Conservation (phyloP, 2,113 vertebrate species). For the Ivindomyrus marchei region DNA sequence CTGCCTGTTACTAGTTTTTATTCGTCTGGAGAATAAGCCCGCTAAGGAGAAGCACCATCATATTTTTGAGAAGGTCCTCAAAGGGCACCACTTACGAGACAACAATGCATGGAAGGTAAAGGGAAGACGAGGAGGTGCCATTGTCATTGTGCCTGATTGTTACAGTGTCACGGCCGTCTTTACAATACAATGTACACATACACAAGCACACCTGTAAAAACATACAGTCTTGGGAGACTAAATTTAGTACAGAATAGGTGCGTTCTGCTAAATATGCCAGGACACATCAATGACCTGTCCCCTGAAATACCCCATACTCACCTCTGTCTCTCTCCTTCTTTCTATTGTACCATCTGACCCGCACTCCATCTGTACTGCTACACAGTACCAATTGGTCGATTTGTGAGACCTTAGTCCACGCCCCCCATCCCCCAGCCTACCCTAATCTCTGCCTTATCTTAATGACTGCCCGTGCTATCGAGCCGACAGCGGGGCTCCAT, state of each 20-base stretch:
- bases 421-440: conserved; percentile 8
- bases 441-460: conserved; percentile 65
- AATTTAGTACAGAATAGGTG: background rate
- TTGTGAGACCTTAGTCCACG: background rate
- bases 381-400: background rate
- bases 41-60: background rate
- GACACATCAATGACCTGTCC: background rate
- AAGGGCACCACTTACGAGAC: background rate
- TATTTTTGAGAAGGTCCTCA: background rate
- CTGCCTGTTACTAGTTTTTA: background rate
- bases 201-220: background rate
- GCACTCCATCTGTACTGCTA: conserved; percentile 27
- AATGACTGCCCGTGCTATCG: conserved; percentile 58
- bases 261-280: background rate
- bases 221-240: background rate
- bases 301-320: background rate
- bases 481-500: conserved; percentile 44
- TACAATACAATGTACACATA: background rate
- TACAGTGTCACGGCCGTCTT: background rate
- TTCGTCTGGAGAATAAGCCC: background rate
- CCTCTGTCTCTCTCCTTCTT: background rate
- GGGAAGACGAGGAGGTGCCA: background rate
- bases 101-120: background rate
- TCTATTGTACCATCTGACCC: conserved; percentile 19
- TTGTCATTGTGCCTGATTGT: background rate